phyloP scores from a whole-genome alignment of 1,140 invertebrate species.

The Leucophenga varia region DNA sequence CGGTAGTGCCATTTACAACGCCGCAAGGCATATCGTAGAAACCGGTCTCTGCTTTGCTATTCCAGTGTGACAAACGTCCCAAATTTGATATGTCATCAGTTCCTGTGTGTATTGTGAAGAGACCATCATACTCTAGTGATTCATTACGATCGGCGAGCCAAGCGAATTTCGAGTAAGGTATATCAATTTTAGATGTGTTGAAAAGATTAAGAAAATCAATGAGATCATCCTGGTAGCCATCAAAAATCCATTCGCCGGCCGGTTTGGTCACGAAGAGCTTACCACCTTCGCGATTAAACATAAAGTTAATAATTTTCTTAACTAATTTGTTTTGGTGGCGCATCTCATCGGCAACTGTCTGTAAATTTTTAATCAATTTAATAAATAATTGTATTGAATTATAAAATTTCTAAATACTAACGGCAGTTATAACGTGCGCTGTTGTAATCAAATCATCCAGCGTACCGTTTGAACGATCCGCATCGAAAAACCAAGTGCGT shows the following conservation, averaged over 20 bases:
- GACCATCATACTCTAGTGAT: slow-evolving; percentile 70
- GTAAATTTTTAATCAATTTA: slow-evolving; percentile 6
- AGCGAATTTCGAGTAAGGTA: slow-evolving; percentile 73
- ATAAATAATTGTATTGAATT: not conserved
- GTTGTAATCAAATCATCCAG: slow-evolving; percentile 74
- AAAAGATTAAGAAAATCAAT: slow-evolving; percentile 62
- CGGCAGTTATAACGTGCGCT: slow-evolving; percentile 76
- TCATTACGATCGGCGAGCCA: slow-evolving; percentile 80
- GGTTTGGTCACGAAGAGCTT: slow-evolving; percentile 65
- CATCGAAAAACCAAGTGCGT: slow-evolving; percentile 73
- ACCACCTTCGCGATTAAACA: slow-evolving; percentile 60
- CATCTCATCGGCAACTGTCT: slow-evolving; percentile 67
- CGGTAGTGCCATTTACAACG: slow-evolving; percentile 68
- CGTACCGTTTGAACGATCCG: slow-evolving; percentile 68
- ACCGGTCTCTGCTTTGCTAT: slow-evolving; percentile 60
- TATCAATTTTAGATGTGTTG: slow-evolving; percentile 59
- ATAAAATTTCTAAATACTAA: slow-evolving; percentile 57
- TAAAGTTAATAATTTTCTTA: slow-evolving; percentile 59
- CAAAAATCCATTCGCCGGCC: slow-evolving; percentile 69
- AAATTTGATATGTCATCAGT: slow-evolving; percentile 63
- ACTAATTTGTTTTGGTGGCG: slow-evolving; percentile 56
- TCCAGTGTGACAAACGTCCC: slow-evolving; percentile 70
- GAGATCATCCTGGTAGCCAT: slow-evolving; percentile 72
- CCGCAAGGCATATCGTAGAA: slow-evolving; percentile 66
- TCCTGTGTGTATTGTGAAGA: slow-evolving; percentile 74